A percentile compares a stretch with the other conserved stretches of the same genome.
These are phyloP conservation scores for Platyscapa corneri DNA, from an alignment of 1,140 invertebrate genomes.

Conservation along the genomic window DNA sequence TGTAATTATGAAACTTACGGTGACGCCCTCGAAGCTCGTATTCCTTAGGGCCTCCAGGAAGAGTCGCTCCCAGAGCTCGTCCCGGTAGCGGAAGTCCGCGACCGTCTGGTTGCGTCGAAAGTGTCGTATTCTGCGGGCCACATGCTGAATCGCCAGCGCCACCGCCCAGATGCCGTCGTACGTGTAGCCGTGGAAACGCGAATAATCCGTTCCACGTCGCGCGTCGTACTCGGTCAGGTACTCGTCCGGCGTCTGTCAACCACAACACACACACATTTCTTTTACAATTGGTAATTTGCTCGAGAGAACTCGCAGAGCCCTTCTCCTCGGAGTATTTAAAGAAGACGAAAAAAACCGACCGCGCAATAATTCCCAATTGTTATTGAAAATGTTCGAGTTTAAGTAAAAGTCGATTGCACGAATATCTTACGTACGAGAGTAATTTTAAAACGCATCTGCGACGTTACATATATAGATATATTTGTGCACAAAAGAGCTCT, in stretches of 20 bases:
- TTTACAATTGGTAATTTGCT: neutral
- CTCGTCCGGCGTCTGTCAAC: slow-evolving; percentile 86
- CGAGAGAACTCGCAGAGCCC: too few species aligned
- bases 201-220: slow-evolving; percentile 86
- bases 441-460: neutral
- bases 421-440: neutral
- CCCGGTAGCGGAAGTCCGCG: slow-evolving; percentile 87
- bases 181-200: slow-evolving; percentile 96
- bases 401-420: neutral
- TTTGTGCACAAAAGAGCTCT: neutral
- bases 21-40: slow-evolving; percentile 95
- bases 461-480: neutral
- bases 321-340: too few species aligned
- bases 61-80: slow-evolving; percentile 89
- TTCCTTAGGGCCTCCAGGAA: slow-evolving; percentile 92
- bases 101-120: slow-evolving; percentile 82
- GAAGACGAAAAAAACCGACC: neutral
- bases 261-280: neutral
- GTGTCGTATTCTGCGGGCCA: slow-evolving; percentile 80
- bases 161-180: slow-evolving; percentile 99
- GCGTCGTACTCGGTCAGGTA: slow-evolving; percentile 90
- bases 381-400: neutral
- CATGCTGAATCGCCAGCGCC: slow-evolving; percentile 91
- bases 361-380: neutral
- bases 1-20: slow-evolving; percentile 78